phyloP scores from a whole-genome alignment of 2,113 vertebrate genomes.

The Upupa epops region DNA sequence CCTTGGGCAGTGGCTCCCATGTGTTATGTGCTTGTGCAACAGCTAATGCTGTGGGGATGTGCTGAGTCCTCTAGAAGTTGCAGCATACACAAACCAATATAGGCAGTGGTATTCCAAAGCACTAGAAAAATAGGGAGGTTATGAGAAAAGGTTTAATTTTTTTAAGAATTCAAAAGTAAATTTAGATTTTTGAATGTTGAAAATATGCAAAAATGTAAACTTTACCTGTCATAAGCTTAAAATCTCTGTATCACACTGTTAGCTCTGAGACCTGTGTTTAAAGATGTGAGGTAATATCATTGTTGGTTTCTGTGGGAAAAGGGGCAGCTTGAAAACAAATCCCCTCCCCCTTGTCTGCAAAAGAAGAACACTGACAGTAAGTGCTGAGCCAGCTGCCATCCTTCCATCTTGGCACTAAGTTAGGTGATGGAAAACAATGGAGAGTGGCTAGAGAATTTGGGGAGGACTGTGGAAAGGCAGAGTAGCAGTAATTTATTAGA shows the following conservation, averaged over 20 bases:
- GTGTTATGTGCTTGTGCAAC: fast-evolving
- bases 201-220: neutral
- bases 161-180: neutral
- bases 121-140: neutral
- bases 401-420: neutral
- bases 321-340: neutral
- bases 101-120: neutral
- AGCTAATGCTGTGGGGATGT: too few relatives aligned
- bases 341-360: neutral
- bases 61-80: neutral
- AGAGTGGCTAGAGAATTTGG: neutral
- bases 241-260: neutral
- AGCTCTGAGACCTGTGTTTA: neutral
- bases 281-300: neutral
- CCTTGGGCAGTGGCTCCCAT: neutral
- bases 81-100: neutral
- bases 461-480: neutral
- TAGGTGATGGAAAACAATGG: neutral
- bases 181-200: neutral
- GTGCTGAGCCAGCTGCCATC: neutral
- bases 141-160: neutral
- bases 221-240: neutral
- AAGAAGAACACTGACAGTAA: neutral
- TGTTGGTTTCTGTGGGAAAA: neutral
- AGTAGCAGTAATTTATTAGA: neutral